Evolutionary conservation across 2,113 vertebrate species (phyloP), one percentile per base, ranked within the genome.

Genomic region (Alaudala cheleensis): DNA sequence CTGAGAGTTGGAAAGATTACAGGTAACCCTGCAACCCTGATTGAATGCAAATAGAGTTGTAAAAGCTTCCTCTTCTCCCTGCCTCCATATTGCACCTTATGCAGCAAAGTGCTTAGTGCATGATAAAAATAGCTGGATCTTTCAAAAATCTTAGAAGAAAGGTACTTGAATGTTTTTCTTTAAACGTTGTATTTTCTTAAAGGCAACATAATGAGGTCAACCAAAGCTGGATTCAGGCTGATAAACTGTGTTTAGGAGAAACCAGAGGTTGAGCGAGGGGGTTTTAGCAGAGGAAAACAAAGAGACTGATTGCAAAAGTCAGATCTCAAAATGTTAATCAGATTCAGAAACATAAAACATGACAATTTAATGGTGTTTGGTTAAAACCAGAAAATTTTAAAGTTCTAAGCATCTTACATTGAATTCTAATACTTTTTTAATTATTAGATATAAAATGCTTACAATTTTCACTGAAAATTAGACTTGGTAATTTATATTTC

Each of bases 401-500:
- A 98, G 97, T 98, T 98, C 95, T 96, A 95, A 97, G 94, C 97
- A 95, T 94, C 96, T 96, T 95, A 97, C 95, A 93, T 97, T 97
- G 98, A 98, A 98, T 98, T 97, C 97, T 97, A 98, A 98, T 98
- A 97, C 97, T 98, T 99, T 98, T 99, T 98, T 97, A 98, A 98
- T 99, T 98, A 99, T 99, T 98, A 99, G 98, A 97, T 97, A 98
- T 99, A 99, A 99, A 98, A 98, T 98, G 99, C 98, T 98, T 98
- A 98, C 97, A 98, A 98, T 98, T 98, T 99, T 98, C 96, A 97
- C 97, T 97, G 97, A 98, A 95, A 99, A 99, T 99, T 99, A 99
- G 99, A 99, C 99, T 99, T 99, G 99, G 99, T 99, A 99, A 99
- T 99, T 99, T 98, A 98, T 98, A 98, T 98, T 99, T 98, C 99